Evolutionary conservation across 2,113 vertebrate species (phyloP), one percentile per base, ranked within the genome.

Genomic region (Hyperoodon ampullatus): DNA sequence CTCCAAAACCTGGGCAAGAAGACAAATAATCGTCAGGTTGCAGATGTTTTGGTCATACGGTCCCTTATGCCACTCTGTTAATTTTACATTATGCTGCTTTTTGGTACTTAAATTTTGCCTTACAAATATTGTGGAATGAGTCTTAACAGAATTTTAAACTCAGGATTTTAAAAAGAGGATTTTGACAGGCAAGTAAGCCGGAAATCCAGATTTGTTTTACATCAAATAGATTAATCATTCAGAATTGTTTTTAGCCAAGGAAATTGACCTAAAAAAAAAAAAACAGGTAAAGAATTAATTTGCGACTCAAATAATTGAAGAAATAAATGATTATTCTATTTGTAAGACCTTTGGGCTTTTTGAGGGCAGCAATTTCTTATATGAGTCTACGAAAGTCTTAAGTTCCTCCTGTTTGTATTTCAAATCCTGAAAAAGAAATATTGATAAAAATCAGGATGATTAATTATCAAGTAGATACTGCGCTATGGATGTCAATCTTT

Each of bases 141-240:
- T 95, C 70, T 95, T 97, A 89, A 98, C 93, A 96, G 91, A 97
- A 88, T 97, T 97, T 94, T 91, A 96, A 95, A 98, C 74, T 82
- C 23, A 30, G 70, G 47, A 82, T 94, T 94, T 95, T 77, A 58
- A 81, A 88, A 97, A 78, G 2, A 96, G 44, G 88, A 95, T 95
- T 97, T 97, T 97, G 93, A 97, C 50, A 97, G 95, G 71, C 72
- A 86, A 97, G 88, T 0, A 14, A 97, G 26, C 13, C n/a, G 71
- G 71, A 90, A 86, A 96, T 61, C 68, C 61, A 87, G 44, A 95
- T 90, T 96, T 93, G 74, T 58, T 94, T 96, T 28, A 35, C 80
- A 70, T 91, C 93, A 58, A 93, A 87, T 92, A 74, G 55, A 95
- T 95, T 95, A 95, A 96, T 90, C 83, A 97, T 35, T 93, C 35